Base-by-base conservation (phyloP, 2,888 invertebrate species). In the Rotaria macrura region DNA sequence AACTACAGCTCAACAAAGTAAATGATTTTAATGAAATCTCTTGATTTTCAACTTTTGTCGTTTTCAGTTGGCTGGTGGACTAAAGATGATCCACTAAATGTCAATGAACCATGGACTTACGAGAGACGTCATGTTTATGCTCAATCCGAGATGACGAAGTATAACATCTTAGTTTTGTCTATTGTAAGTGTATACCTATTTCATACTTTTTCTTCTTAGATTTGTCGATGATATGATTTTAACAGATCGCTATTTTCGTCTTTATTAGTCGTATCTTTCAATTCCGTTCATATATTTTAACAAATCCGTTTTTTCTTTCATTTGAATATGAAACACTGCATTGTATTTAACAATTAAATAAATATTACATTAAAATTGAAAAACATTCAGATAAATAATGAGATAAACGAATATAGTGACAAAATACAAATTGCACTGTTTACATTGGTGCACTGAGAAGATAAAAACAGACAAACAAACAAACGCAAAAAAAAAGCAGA, bases 121-220 rank as follows among this genome's bases (percentile, higher is more conserved):
- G 89, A 89, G 9, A 88, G 88, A 34, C 88, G 90, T 74, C 88
- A 89, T 86, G 88, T 88, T 20, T 88, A 89, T 74, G 87, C 90
- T 23, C 89, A 90, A 87, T 90, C 90, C 87, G 90, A 90, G 88
- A 90, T 90, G 90, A 90, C 90, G 84, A 89, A 89, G 91, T 90
- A 87, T 0, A 65, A 20, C 1, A 29, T 17, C 29, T 25, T 4
- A 5, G 25, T 25, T 25, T 25, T 14, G 5, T 52, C 40, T 23
- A 20, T 14, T 54, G n/a, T 47, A 14, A 29, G 20, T n/a, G n/a
- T n/a, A n/a, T n/a, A n/a, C n/a, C n/a, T n/a, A n/a, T n/a, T n/a
- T n/a, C n/a, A n/a, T n/a, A n/a, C 20, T 74, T 40, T 84, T 85
- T 12, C 25, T 85, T 87, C 87, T 86, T 86, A 90, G 90, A 88